Evolutionary conservation across 2,113 vertebrate genomes (phyloP).

Genomic region (Paratilapia polleni): DNA sequence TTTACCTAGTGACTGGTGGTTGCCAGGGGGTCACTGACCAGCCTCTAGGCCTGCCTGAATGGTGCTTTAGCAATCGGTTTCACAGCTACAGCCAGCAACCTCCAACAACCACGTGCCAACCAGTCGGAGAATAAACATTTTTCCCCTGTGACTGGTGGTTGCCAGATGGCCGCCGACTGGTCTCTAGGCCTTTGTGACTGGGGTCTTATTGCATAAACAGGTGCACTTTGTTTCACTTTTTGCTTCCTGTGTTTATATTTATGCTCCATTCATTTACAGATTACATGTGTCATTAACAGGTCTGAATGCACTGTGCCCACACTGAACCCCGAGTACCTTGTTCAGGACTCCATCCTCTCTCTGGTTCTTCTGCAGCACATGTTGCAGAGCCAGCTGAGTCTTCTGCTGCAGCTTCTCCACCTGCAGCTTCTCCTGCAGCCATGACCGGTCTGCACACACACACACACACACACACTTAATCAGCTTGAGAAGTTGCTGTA

Average conservation of each 20-base stretch:
- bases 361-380: conserved; percentile 92
- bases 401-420: conserved; percentile 95
- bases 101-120: too few species aligned
- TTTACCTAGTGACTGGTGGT: too few species aligned
- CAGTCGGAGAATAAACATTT: too few species aligned
- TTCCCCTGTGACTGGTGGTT: too few species aligned
- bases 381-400: conserved; percentile 91
- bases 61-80: too few species aligned
- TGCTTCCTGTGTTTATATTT: not conserved
- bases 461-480: not conserved
- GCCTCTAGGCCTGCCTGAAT: too few species aligned
- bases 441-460: conserved; percentile 85
- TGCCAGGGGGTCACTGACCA: too few species aligned
- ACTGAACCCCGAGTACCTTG: conserved; percentile 68
- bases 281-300: not conserved
- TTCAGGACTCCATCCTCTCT: conserved; percentile 90
- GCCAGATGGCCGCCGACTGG: too few species aligned
- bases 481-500: not conserved
- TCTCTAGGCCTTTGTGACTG: too few species aligned
- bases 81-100: too few species aligned
- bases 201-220: not conserved
- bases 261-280: not conserved
- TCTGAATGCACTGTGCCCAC: not conserved
- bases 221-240: not conserved
- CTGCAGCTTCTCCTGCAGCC: conserved; percentile 94